Evolutionary conservation across 2,797 vertebrate genomes (phyloP).

Genomic region (Serranus cabrilla): DNA sequence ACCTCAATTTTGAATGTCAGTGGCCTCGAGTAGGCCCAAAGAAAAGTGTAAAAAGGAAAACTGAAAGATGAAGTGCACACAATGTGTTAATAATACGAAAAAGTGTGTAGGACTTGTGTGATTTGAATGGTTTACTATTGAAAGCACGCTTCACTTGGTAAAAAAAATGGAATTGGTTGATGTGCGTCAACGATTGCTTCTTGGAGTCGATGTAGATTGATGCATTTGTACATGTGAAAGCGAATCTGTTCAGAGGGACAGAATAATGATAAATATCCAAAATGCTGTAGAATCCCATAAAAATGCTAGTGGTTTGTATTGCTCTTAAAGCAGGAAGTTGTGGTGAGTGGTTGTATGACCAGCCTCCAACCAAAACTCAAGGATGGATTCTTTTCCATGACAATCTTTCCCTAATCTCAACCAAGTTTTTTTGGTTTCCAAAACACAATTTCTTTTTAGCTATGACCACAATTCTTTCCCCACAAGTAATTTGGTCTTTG

Average conservation of each 20-base stretch:
- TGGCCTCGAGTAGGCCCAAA: not conserved
- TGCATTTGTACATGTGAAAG: not conserved
- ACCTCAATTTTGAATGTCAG: not conserved
- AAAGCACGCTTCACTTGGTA: not conserved
- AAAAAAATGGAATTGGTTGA: not conserved
- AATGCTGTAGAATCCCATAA: not conserved
- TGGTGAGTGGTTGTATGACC: constrained; percentile 3
- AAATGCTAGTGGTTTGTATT: constrained; percentile 4
- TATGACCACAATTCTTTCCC: constrained; percentile 5
- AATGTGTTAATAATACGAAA: not conserved
- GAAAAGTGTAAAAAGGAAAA: not conserved
- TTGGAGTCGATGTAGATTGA: not conserved
- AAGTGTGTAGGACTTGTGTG: not conserved
- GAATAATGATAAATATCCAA: not conserved
- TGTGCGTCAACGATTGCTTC: not conserved
- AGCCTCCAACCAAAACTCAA: not conserved
- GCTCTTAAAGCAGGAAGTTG: not conserved
- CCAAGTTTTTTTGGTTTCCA: constrained; percentile 1
- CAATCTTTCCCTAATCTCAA: constrained; percentile 3
- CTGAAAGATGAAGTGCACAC: not conserved
- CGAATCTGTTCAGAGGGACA: not conserved
- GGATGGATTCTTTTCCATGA: constrained; percentile 6
- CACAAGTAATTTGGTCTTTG: constrained; percentile 13
- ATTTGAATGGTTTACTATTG: not conserved
- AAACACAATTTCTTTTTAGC: not conserved